These are phyloP conservation scores for Alligator sinensis DNA, from an alignment of 2,113 vertebrate genomes.

Conservation along the genomic window DNA sequence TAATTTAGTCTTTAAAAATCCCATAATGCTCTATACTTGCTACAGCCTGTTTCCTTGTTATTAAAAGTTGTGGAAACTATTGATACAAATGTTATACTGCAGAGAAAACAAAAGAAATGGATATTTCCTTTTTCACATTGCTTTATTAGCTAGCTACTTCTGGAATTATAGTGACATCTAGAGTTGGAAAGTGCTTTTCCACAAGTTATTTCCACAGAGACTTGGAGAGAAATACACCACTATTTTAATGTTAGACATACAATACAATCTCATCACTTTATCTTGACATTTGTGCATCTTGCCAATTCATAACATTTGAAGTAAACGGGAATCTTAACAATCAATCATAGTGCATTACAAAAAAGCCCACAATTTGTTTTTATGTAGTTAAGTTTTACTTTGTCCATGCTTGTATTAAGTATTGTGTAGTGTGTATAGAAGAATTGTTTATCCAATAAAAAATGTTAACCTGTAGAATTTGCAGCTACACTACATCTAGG, in stretches of 20 bases:
- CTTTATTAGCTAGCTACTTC: background rate
- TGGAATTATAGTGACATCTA: constrained; percentile 68
- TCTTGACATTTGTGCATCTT: background rate
- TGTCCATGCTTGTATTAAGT: background rate
- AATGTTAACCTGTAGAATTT: background rate
- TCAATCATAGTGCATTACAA: background rate
- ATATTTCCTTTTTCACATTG: background rate
- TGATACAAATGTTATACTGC: background rate
- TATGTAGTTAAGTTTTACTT: background rate
- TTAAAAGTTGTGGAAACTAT: background rate
- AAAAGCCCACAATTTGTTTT: background rate
- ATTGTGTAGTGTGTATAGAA: background rate
- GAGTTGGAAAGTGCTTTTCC: constrained; percentile 27
- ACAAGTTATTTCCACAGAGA: background rate
- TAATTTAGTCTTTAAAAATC: background rate
- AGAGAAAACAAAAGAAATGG: constrained; percentile 49
- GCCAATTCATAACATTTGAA: background rate
- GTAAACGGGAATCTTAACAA: background rate
- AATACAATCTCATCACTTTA: background rate
- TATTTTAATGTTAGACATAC: background rate
- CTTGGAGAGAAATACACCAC: background rate
- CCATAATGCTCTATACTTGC: background rate
- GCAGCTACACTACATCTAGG: background rate
- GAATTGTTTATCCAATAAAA: background rate
- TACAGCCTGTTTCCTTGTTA: background rate